A percentile compares a stretch with the other conserved stretches of the same genome.
phyloP scores from a whole-genome alignment of 2,888 invertebrate genomes.

The Habroteleia sp. region DNA sequence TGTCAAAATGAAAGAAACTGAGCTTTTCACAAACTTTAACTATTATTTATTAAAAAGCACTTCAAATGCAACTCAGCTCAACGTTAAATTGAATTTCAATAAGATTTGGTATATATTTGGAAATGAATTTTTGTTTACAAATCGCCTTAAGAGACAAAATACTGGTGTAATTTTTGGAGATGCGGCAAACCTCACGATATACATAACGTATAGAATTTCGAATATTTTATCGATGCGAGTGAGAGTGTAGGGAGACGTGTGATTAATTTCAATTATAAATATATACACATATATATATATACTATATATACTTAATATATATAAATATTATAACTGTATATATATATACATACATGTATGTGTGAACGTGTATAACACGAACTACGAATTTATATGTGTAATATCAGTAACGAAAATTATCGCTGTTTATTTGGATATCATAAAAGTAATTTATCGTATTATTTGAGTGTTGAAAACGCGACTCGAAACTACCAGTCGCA shows the following conservation, averaged over 20 bases:
- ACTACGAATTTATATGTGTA: constrained; percentile 41
- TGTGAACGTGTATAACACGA: constrained; percentile 13
- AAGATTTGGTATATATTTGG: no score
- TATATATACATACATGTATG: constrained; percentile 53
- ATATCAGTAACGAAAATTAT: constrained; percentile 15
- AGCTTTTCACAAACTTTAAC: no score
- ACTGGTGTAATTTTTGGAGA: constrained; percentile 10
- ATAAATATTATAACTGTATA: constrained; percentile 52
- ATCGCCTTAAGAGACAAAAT: constrained; percentile 9
- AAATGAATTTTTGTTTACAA: background rate
- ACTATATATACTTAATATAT: constrained; percentile 35
- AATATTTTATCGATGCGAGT: constrained; percentile 61
- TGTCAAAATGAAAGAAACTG: no score
- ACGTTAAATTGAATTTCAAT: no score
- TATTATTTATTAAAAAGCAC: background rate
- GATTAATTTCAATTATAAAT: constrained; percentile 39
- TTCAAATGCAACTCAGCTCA: no score
- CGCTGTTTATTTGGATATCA: no score
- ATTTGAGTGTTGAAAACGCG: constrained; percentile 31
- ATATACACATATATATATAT: constrained; percentile 29
- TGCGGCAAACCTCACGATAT: constrained; percentile 33
- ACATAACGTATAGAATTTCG: constrained; percentile 65
- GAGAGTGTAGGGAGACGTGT: constrained; percentile 60
- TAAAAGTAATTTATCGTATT: constrained; percentile 14
- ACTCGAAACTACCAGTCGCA: constrained; percentile 26